A percentile compares a stretch with the other conserved stretches of the same genome.
Conservation (phyloP, 1,140 invertebrate species). For the Scylla paramamosain region DNA sequence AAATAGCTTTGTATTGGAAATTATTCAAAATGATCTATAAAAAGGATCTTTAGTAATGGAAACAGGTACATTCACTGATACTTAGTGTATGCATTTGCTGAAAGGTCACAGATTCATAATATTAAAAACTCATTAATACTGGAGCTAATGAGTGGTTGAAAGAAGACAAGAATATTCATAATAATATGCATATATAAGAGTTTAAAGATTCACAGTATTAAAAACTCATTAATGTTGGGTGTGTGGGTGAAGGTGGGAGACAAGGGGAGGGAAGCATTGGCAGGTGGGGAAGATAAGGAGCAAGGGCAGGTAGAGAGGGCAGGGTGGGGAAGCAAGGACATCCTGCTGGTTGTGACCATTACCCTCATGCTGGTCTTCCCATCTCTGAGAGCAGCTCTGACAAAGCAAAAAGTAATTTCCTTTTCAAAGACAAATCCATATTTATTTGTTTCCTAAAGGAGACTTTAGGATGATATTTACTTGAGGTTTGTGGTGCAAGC, state of each 20-base stretch:
- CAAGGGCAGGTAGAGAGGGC: not conserved
- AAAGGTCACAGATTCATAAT: no score
- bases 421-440: not conserved
- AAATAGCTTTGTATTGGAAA: no score
- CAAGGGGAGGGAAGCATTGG: not conserved
- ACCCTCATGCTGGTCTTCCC: slow-evolving; percentile 8
- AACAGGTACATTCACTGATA: no score
- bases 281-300: not conserved
- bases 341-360: not conserved
- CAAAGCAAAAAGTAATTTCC: not conserved
- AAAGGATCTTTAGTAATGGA: no score
- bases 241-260: not conserved
- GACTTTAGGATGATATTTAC: not conserved
- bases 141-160: no score
- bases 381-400: not conserved
- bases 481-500: not conserved
- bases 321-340: not conserved
- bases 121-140: no score
- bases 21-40: no score
- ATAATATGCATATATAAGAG: no score
- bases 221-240: not conserved
- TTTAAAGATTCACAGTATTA: not conserved
- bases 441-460: not conserved
- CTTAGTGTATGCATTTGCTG: no score
- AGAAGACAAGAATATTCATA: no score